phyloP scores from a whole-genome alignment of 2,797 vertebrate species.

The Peromyscus melanophrys region DNA sequence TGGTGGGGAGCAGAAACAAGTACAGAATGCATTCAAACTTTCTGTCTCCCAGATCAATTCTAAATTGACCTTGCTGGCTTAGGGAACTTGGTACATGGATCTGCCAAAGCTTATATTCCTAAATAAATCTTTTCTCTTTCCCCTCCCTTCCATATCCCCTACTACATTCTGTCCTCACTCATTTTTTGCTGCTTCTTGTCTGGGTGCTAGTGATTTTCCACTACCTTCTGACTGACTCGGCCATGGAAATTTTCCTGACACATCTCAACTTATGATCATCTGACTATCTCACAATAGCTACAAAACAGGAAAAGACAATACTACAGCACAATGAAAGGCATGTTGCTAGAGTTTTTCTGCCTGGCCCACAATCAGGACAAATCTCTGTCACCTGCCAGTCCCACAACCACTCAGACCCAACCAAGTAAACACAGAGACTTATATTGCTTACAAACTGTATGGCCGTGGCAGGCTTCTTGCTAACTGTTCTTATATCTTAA shows the following conservation, averaged over 20 bases:
- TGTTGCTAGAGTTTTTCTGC: too few species aligned
- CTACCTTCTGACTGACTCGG: slow-evolving; percentile 40
- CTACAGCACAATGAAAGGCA: neutral
- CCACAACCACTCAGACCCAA: too few species aligned
- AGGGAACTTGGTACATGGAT: slow-evolving; percentile 75
- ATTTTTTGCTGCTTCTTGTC: slow-evolving; percentile 43
- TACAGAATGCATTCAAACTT: slow-evolving; percentile 79
- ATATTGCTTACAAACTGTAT: too few species aligned
- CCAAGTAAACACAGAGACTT: too few species aligned
- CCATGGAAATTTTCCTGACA: neutral
- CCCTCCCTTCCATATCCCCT: slow-evolving; percentile 22
- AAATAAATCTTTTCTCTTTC: slow-evolving; percentile 58
- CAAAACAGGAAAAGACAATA: slow-evolving; percentile 18
- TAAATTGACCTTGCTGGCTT: slow-evolving; percentile 85
- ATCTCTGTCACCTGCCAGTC: too few species aligned
- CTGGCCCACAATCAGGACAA: too few species aligned
- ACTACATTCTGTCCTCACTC: neutral
- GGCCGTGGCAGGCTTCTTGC: too few species aligned
- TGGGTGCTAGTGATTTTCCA: neutral
- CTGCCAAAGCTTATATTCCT: slow-evolving; percentile 75
- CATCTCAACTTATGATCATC: slow-evolving; percentile 26
- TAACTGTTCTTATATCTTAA: too few species aligned
- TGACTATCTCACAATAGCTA: slow-evolving; percentile 32
- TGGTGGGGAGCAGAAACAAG: slow-evolving; percentile 67
- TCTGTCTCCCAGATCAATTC: slow-evolving; percentile 81